Percentiles rank a stretch among this genome's conserved stretches.
Evolutionary conservation across 2,888 invertebrate genomes (phyloP).

Genomic region (Drosophila atroscutellata): DNA sequence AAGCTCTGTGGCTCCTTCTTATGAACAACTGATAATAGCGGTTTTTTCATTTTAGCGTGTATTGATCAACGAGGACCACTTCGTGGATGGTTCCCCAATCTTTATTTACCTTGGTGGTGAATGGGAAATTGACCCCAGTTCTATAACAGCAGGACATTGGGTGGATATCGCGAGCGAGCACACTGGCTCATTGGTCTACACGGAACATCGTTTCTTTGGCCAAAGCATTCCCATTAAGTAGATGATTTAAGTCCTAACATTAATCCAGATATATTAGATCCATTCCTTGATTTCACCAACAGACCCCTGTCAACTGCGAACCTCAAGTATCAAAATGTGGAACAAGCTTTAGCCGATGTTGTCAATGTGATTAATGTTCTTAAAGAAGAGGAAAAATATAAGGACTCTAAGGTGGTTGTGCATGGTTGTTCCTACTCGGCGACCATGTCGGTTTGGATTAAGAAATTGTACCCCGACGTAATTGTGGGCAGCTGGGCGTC

Average conservation of each 20-base stretch:
- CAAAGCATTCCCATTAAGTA: slow-evolving; percentile 89
- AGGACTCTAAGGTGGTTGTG: slow-evolving; percentile 84
- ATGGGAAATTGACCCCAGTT: slow-evolving; percentile 87
- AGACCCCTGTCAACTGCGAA: slow-evolving; percentile 83
- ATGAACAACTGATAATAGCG: no score
- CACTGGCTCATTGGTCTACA: slow-evolving; percentile 88
- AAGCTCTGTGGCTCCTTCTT: no score
- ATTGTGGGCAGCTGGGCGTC: slow-evolving; percentile 87
- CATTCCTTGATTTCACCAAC: neutral
- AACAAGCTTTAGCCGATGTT: slow-evolving; percentile 88
- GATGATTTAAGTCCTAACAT: slow-evolving; percentile 59
- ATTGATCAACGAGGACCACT: slow-evolving; percentile 85
- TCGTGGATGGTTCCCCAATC: slow-evolving; percentile 86
- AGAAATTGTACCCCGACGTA: slow-evolving; percentile 87
- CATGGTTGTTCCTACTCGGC: slow-evolving; percentile 89
- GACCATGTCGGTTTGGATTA: slow-evolving; percentile 88
- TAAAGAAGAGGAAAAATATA: slow-evolving; percentile 62
- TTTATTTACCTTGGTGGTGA: slow-evolving; percentile 89
- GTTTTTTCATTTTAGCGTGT: slow-evolving; percentile 77
- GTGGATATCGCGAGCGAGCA: slow-evolving; percentile 86
- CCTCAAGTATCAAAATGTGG: slow-evolving; percentile 87
- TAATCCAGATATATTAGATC: neutral
- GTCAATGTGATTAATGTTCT: slow-evolving; percentile 86
- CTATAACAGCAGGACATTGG: slow-evolving; percentile 87
- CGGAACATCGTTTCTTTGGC: slow-evolving; percentile 93